Conservation (phyloP, 2,113 vertebrate species). For the Passer montanus region DNA sequence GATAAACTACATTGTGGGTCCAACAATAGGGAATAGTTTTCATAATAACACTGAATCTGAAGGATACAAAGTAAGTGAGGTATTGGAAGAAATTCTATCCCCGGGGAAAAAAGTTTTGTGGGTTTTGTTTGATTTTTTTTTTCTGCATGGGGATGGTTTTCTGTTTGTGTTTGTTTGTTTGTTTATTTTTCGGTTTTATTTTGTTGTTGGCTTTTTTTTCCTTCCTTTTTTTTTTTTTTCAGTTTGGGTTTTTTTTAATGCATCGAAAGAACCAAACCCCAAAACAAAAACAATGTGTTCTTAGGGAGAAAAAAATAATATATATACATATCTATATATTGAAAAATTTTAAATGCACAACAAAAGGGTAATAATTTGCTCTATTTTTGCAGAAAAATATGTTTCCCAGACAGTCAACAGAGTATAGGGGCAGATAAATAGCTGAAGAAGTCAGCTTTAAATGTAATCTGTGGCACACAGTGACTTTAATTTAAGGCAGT, state of each 20-base stretch:
- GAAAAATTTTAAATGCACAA: not conserved
- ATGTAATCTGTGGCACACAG: not conserved
- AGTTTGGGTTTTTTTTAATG: not conserved
- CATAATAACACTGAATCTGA: not conserved
- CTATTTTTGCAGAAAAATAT: not conserved
- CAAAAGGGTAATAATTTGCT: not conserved
- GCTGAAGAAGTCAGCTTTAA: not conserved
- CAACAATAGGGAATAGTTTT: not conserved
- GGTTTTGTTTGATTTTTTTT: not conserved
- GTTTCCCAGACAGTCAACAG: not conserved
- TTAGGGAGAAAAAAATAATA: not conserved
- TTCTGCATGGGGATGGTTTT: not conserved
- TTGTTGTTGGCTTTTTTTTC: no score
- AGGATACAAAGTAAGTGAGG: not conserved
- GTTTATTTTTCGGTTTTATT: not conserved
- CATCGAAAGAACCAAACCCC: not conserved
- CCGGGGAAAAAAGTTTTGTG: not conserved
- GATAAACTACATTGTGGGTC: not conserved
- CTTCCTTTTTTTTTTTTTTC: no score
- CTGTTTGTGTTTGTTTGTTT: not conserved
- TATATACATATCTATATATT: no score
- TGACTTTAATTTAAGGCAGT: not conserved
- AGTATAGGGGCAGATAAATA: not conserved
- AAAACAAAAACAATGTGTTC: not conserved
- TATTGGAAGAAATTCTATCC: not conserved